phyloP scores from a whole-genome alignment of 1,140 invertebrate genomes.

The Melipona quadrifasciata region DNA sequence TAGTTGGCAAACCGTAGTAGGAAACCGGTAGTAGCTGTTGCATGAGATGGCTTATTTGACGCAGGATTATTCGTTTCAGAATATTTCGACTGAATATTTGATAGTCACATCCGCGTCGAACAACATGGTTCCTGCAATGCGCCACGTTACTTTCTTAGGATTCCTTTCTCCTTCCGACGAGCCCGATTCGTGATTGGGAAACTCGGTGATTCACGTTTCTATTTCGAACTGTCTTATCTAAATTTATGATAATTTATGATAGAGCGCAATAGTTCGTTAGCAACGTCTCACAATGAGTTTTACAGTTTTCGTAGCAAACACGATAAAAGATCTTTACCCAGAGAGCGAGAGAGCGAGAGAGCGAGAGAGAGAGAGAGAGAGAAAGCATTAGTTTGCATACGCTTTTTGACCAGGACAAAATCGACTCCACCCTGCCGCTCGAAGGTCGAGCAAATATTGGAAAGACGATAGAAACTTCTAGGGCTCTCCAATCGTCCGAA shows the following conservation, averaged over 20 bases:
- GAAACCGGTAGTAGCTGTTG: not conserved
- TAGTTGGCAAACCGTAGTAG: not conserved
- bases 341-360: not conserved
- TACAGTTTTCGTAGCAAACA: not conserved
- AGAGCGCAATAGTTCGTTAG: not conserved
- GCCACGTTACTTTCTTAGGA: too few species aligned
- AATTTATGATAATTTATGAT: not conserved
- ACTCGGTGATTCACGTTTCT: not conserved
- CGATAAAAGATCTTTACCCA: too few species aligned
- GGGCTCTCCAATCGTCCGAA: not conserved
- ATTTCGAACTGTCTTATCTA: not conserved
- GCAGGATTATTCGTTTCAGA: too few species aligned
- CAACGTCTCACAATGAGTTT: not conserved
- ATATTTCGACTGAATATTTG: too few species aligned
- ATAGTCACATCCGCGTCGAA: not conserved
- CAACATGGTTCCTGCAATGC: not conserved
- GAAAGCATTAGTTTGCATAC: not conserved
- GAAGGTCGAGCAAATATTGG: conserved; percentile 10
- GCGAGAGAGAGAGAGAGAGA: not conserved
- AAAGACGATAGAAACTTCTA: not conserved
- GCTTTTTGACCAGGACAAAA: not conserved
- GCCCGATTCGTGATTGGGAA: not conserved
- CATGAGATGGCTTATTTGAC: not conserved
- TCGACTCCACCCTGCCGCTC: not conserved
- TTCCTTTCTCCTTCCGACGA: not conserved